Conservation (phyloP, 2,113 vertebrate species). For the Zingel zingel region DNA sequence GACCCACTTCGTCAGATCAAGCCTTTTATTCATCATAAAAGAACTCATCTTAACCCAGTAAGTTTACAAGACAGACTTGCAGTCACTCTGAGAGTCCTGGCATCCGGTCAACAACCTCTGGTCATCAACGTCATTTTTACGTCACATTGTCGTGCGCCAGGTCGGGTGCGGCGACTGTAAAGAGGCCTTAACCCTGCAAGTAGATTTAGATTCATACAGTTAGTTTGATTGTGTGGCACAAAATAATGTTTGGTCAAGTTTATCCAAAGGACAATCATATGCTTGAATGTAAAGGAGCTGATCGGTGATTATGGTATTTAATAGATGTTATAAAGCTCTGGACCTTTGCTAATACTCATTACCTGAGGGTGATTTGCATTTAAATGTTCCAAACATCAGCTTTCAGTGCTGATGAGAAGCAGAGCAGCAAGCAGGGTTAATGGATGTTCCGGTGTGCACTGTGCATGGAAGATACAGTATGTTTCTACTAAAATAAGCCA, state of each 20-base stretch:
- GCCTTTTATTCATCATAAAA: no score
- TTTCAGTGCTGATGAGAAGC: slow-evolving; percentile 20
- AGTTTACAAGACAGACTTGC: no score
- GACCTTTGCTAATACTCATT: slow-evolving; percentile 27
- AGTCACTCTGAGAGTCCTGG: no score
- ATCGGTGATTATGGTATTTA: slow-evolving; percentile 43
- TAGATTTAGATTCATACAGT: neutral
- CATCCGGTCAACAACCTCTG: no score
- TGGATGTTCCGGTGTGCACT: slow-evolving; percentile 49
- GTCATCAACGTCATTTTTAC: no score
- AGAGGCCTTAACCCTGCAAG: neutral
- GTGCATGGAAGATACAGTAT: slow-evolving; percentile 4
- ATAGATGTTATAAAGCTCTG: slow-evolving; percentile 38
- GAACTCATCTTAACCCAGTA: no score
- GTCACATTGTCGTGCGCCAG: no score
- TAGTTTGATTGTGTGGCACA: slow-evolving; percentile 8
- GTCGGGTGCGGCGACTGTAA: no score
- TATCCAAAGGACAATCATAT: slow-evolving; percentile 17
- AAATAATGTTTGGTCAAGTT: slow-evolving; percentile 6
- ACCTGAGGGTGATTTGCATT: slow-evolving; percentile 76
- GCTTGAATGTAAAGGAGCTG: slow-evolving; percentile 5
- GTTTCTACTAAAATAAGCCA: neutral
- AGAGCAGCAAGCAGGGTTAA: slow-evolving; percentile 51
- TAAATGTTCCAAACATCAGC: slow-evolving; percentile 60
- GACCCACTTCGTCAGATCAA: no score